Percentiles rank a stretch among this genome's conserved stretches.
phyloP scores from a whole-genome alignment of 2,113 vertebrate species.

The Sisor rabdophorus region DNA sequence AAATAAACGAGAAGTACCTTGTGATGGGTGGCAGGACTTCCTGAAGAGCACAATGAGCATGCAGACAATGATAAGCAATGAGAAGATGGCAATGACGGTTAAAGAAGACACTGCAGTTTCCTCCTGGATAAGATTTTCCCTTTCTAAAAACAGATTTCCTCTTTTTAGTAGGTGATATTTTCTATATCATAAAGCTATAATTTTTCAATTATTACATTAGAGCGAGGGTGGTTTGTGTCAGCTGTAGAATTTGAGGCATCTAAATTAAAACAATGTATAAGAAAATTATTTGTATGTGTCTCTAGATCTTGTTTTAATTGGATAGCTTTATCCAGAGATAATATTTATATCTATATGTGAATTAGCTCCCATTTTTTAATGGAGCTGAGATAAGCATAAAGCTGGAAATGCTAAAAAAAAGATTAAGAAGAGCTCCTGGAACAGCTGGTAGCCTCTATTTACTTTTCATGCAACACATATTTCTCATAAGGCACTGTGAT shows the following conservation, averaged over 20 bases:
- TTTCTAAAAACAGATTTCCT: slow-evolving; percentile 52
- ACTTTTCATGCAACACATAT: slow-evolving; percentile 60
- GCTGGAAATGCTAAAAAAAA: slow-evolving; percentile 58
- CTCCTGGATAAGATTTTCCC: slow-evolving; percentile 57
- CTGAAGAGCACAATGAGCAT: slow-evolving; percentile 67
- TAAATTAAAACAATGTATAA: neutral
- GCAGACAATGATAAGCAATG: slow-evolving; percentile 62
- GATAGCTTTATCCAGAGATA: neutral
- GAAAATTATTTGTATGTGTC: neutral
- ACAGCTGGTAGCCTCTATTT: slow-evolving; percentile 68
- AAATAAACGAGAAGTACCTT: slow-evolving; percentile 52
- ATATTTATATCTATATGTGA: neutral
- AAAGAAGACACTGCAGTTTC: slow-evolving; percentile 52
- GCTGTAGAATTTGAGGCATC: neutral
- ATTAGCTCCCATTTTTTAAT: neutral
- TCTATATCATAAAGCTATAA: neutral
- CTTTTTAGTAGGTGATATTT: neutral
- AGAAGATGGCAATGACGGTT: slow-evolving; percentile 59
- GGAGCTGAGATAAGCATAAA: slow-evolving; percentile 2
- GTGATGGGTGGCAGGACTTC: slow-evolving; percentile 66
- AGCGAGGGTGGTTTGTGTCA: neutral
- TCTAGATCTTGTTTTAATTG: neutral
- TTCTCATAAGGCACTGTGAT: slow-evolving; percentile 50
- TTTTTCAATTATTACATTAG: neutral
- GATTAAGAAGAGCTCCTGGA: slow-evolving; percentile 55